Percentiles rank a stretch among this genome's conserved stretches.
Conservation (phyloP, 2,888 invertebrate genomes). For the Barypeithes pellucidus region DNA sequence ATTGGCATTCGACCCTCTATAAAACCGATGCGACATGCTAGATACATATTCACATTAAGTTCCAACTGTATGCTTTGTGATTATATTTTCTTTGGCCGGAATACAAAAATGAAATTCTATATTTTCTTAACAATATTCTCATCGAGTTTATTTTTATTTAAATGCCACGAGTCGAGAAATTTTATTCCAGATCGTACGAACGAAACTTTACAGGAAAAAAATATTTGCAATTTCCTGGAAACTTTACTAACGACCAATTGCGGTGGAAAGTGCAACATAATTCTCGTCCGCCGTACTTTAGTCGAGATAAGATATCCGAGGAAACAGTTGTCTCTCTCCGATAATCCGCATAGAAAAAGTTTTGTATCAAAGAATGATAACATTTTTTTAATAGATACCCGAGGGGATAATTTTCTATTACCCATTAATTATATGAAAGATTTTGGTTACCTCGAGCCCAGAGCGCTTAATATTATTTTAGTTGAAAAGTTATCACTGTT, state of each 20-base stretch:
- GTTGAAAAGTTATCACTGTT: not conserved
- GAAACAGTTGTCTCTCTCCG: not conserved
- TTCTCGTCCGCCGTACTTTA: not conserved
- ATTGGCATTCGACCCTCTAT: not conserved
- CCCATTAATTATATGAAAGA: slow-evolving; percentile 10
- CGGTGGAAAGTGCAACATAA: not conserved
- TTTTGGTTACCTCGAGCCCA: slow-evolving; percentile 3
- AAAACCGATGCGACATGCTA: no score
- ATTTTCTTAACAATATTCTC: not conserved
- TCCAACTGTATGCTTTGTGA: not conserved
- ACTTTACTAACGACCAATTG: not conserved
- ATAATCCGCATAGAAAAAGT: not conserved
- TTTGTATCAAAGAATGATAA: not conserved
- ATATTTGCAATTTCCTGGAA: not conserved
- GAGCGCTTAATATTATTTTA: slow-evolving; percentile 13
- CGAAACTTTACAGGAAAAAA: not conserved
- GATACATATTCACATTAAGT: not conserved
- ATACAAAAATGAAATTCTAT: not conserved
- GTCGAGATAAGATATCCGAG: not conserved
- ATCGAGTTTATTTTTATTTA: not conserved
- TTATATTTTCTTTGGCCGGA: not conserved
- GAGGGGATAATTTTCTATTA: not conserved
- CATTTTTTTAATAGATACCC: slow-evolving; percentile 11
- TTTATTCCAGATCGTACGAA: not conserved
- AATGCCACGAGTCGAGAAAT: not conserved